phyloP scores from a whole-genome alignment of 2,113 vertebrate species.

The Triplophysa rosa region DNA sequence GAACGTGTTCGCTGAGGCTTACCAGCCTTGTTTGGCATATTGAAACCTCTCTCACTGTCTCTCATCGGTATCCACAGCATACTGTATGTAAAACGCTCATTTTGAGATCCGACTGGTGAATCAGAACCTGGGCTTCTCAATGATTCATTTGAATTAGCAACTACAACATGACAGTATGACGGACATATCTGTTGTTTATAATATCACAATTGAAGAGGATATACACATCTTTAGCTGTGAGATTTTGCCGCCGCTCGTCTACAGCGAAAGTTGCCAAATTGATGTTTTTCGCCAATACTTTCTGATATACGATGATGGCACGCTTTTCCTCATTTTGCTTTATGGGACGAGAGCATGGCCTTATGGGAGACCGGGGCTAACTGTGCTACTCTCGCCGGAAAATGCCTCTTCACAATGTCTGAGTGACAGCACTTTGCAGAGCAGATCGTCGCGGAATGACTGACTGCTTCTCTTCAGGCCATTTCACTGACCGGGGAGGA shows the following conservation, averaged over 20 bases:
- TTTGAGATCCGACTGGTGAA: neutral
- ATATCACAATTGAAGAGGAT: conserved; percentile 3
- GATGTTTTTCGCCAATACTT: conserved; percentile 16
- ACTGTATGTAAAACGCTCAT: conserved; percentile 23
- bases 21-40: neutral
- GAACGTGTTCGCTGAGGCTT: neutral
- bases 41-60: neutral
- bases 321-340: conserved; percentile 20
- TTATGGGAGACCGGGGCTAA: conserved; percentile 30
- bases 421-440: conserved; percentile 14
- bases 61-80: conserved; percentile 11
- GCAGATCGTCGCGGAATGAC: conserved; percentile 26
- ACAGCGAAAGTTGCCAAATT: conserved; percentile 17
- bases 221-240: neutral
- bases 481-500: conserved; percentile 45
- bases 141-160: neutral
- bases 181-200: conserved; percentile 28
- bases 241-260: conserved; percentile 24
- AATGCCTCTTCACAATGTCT: conserved; percentile 14
- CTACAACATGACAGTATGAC: conserved; percentile 10
- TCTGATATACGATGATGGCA: conserved; percentile 45
- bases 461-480: conserved; percentile 44
- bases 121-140: neutral
- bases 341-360: conserved; percentile 7
- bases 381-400: conserved; percentile 1